Evolutionary conservation across 2,113 vertebrate genomes (phyloP).

Genomic region (Periophthalmodon schlosseri): DNA sequence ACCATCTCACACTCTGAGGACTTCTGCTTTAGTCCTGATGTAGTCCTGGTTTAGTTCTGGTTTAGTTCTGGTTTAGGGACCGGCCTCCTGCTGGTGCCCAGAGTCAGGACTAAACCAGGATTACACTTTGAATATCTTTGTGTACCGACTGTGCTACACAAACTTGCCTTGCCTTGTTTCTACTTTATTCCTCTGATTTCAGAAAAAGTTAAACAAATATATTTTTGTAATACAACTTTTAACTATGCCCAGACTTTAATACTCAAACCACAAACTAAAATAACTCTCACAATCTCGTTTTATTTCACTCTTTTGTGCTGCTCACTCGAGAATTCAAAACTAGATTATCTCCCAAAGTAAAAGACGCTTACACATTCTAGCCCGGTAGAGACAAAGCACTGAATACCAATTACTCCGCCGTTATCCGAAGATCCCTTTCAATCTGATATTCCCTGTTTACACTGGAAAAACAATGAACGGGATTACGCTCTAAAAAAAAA

Average conservation of each 20-base stretch:
- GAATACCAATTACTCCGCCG: conserved; percentile 57
- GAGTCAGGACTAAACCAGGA: too few relatives aligned
- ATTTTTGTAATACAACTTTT: too few relatives aligned
- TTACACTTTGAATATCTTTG: too few relatives aligned
- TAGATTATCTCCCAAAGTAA: conserved; percentile 43
- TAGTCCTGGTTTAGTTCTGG: too few relatives aligned
- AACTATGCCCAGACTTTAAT: neutral
- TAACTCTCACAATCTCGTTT: neutral
- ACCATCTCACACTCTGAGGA: too few relatives aligned
- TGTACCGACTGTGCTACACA: too few relatives aligned
- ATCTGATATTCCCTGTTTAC: conserved; percentile 62
- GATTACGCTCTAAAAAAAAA: conserved; percentile 38
- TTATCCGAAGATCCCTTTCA: conserved; percentile 54
- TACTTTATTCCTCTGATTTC: too few relatives aligned
- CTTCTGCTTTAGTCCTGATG: too few relatives aligned
- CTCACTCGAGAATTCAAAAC: conserved; percentile 31
- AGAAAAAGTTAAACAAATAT: too few relatives aligned
- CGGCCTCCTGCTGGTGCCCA: too few relatives aligned
- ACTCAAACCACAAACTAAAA: neutral
- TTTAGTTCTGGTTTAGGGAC: too few relatives aligned
- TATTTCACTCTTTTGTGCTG: neutral
- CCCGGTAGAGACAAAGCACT: conserved; percentile 38
- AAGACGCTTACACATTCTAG: conserved; percentile 36
- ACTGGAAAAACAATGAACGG: conserved; percentile 52
- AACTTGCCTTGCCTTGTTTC: too few relatives aligned